A percentile compares a stretch with the other conserved stretches of the same genome.
These are phyloP conservation scores for Holcopasites calliopsidis DNA, from an alignment of 1,140 invertebrate species.

Conservation along the genomic window DNA sequence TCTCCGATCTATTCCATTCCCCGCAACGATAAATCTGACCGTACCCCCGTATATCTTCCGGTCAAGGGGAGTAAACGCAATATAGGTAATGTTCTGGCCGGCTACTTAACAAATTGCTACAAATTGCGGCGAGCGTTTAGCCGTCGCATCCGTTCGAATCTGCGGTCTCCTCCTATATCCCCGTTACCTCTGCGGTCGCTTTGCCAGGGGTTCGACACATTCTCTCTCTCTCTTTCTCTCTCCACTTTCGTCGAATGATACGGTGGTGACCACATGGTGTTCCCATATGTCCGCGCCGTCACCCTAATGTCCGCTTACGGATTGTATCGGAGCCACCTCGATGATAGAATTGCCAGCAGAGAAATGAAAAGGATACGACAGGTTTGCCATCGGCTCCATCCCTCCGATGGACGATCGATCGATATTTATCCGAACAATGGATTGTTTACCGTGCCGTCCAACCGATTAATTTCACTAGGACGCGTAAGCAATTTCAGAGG, in stretches of 20 bases:
- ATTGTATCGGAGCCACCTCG: neutral
- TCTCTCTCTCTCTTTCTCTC: neutral
- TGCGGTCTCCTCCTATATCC: slow-evolving; percentile 39
- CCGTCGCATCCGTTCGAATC: slow-evolving; percentile 54
- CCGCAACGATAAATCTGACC: slow-evolving; percentile 74
- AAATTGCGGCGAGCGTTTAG: slow-evolving; percentile 79
- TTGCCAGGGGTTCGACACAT: slow-evolving; percentile 22
- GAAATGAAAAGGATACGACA: slow-evolving; percentile 27
- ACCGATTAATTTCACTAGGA: slow-evolving; percentile 40
- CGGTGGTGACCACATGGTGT: slow-evolving; percentile 70
- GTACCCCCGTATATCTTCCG: slow-evolving; percentile 71
- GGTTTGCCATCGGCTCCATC: neutral
- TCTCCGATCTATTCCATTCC: slow-evolving; percentile 9
- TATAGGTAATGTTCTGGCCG: slow-evolving; percentile 79
- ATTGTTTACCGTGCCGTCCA: slow-evolving; percentile 41
- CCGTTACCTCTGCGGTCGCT: slow-evolving; percentile 11
- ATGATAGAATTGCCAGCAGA: slow-evolving; percentile 39
- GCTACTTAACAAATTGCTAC: slow-evolving; percentile 81
- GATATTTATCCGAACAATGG: neutral
- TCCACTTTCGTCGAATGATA: slow-evolving; percentile 45
- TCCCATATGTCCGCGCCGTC: slow-evolving; percentile 71
- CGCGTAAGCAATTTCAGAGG: no score
- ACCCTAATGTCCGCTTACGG: slow-evolving; percentile 63
- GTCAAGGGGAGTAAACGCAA: slow-evolving; percentile 68
- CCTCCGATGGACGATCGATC: neutral